Conservation (phyloP, 2,888 invertebrate species). For the Girardia tigrina region DNA sequence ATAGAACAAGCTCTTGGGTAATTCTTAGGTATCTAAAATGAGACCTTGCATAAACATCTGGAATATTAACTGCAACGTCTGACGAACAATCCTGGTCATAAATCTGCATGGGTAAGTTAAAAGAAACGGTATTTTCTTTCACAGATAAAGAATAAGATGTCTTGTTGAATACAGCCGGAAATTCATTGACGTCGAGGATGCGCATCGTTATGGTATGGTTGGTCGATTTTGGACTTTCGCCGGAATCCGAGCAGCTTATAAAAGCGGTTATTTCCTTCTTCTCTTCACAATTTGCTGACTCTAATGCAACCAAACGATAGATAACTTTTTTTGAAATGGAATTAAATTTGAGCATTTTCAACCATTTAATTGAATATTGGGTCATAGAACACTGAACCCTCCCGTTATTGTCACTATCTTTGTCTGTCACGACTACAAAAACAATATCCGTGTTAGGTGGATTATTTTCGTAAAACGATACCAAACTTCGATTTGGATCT, state of each 20-base stretch:
- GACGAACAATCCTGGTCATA: neutral
- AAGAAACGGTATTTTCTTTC: neutral
- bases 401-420: neutral
- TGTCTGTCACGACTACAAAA: neutral
- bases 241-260: neutral
- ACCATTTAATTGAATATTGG: neutral
- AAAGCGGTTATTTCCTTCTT: neutral
- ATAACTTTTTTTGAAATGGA: neutral
- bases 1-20: neutral
- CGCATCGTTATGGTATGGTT: neutral
- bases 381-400: slow-evolving; percentile 7
- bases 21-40: neutral
- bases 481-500: neutral
- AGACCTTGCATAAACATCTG: neutral
- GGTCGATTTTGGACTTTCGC: neutral
- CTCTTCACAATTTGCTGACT: neutral
- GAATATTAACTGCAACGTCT: neutral
- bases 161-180: neutral
- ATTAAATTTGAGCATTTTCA: slow-evolving; percentile 7
- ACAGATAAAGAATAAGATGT: neutral
- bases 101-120: neutral
- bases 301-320: neutral
- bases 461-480: neutral
- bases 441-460: neutral
- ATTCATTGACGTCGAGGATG: neutral